Evolutionary conservation across 2,797 vertebrate species (phyloP).

Genomic region (Morelia viridis): DNA sequence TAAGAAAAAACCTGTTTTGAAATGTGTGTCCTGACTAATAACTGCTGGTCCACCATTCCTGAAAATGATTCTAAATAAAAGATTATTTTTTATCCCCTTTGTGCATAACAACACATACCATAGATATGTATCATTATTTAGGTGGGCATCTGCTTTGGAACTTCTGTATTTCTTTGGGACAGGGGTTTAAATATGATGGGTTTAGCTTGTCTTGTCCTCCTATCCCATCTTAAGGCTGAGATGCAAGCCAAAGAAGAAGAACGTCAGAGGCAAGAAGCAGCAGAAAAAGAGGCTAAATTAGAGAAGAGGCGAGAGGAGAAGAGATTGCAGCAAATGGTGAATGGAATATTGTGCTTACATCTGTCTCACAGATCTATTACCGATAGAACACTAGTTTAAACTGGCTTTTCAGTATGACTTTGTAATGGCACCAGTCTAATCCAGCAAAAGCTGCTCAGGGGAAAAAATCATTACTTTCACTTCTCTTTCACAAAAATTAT

Average conservation of each 20-base stretch:
- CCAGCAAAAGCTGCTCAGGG: neutral
- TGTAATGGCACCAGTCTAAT: neutral
- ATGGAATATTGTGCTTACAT: neutral
- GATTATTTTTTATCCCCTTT: neutral
- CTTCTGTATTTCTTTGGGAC: neutral
- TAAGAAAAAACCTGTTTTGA: neutral
- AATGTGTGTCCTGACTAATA: neutral
- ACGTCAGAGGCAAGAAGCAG: conserved; percentile 76
- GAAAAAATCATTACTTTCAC: neutral
- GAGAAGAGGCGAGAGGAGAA: conserved; percentile 81
- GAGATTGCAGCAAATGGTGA: conserved; percentile 80
- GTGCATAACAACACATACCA: neutral
- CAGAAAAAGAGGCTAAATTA: conserved; percentile 78
- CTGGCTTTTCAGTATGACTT: neutral
- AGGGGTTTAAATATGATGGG: neutral
- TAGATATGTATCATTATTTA: conserved; percentile 11
- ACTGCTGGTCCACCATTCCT: neutral
- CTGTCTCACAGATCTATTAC: neutral
- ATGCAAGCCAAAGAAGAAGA: conserved; percentile 85
- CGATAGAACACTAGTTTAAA: neutral
- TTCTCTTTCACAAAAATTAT: neutral
- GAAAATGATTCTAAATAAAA: neutral
- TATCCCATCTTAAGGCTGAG: conserved; percentile 76
- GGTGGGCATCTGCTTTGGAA: conserved; percentile 20
- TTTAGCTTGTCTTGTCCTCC: conserved; percentile 39